Evolutionary conservation across 53 echinoderm and acorn worm genomes (phyloP).

Genomic region (Echinometra lucunter): DNA sequence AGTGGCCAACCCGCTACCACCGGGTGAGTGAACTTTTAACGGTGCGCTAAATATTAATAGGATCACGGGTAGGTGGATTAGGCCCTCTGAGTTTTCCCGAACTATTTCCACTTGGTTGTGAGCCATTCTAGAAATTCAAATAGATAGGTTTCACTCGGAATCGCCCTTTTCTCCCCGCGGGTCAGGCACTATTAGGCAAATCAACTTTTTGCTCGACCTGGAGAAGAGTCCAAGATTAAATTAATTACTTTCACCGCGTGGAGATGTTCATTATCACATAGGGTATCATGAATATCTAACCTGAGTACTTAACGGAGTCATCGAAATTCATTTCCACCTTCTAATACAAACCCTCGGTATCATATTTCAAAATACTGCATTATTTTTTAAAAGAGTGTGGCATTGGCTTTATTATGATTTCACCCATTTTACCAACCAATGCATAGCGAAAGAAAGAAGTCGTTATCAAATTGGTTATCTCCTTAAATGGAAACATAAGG

Average conservation of each 20-base stretch:
- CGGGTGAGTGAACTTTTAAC: conserved; percentile 71
- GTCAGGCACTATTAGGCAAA: conserved; percentile 66
- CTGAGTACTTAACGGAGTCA: conserved; percentile 26
- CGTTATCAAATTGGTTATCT: neutral
- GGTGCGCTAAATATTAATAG: conserved; percentile 67
- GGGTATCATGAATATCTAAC: conserved; percentile 57
- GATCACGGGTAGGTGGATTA: conserved; percentile 52
- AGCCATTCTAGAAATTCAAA: conserved; percentile 28
- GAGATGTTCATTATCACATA: conserved; percentile 48
- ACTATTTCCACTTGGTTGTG: conserved; percentile 51
- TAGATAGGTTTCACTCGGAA: conserved; percentile 26
- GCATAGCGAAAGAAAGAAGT: neutral
- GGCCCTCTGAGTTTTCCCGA: conserved; percentile 46
- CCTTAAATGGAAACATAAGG: neutral
- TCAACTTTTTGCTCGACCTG: conserved; percentile 47
- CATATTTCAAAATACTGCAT: neutral
- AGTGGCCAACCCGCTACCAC: conserved; percentile 45
- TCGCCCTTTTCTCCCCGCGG: conserved; percentile 24
- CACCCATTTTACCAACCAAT: neutral
- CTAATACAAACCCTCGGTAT: neutral
- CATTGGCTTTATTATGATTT: neutral
- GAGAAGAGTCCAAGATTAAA: conserved; percentile 14
- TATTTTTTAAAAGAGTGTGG: neutral
- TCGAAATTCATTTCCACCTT: conserved; percentile 53
- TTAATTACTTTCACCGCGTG: conserved; percentile 33